A percentile compares a stretch with the other conserved stretches of the same genome.
Evolutionary conservation across 2,888 invertebrate genomes (phyloP).

Genomic region (Chaetogeoica ovagalla): DNA sequence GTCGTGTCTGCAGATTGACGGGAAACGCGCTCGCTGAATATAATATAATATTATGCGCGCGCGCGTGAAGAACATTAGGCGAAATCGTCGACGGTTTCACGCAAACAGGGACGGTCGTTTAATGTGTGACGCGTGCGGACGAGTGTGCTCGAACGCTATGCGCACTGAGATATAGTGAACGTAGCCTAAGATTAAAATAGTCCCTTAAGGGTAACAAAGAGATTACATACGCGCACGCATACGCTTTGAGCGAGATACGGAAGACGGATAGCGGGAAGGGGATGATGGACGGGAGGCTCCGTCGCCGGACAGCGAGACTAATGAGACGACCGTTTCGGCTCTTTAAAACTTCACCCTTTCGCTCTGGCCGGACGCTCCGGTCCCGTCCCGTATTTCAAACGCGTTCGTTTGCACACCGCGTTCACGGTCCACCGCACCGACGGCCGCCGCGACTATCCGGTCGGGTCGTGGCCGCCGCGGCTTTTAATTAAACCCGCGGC

Average conservation of each 20-base stretch:
- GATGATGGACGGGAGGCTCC: constrained; percentile 30
- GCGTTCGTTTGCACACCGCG: not conserved
- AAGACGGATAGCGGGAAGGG: not conserved
- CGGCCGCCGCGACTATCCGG: not conserved
- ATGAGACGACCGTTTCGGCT: constrained; percentile 53
- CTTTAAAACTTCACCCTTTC: constrained; percentile 50
- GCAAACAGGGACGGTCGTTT: no score
- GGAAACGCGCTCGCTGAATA: no score
- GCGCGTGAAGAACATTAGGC: no score
- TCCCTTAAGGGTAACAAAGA: constrained; percentile 34
- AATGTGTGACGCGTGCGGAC: no score
- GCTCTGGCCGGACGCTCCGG: constrained; percentile 25
- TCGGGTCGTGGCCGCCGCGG: not conserved
- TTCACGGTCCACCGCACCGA: no score
- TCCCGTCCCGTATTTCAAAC: constrained; percentile 15
- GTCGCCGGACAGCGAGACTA: constrained; percentile 54
- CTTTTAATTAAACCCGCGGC: constrained; percentile 44
- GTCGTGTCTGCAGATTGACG: no score
- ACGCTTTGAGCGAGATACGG: no score
- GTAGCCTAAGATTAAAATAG: constrained; percentile 24
- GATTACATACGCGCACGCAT: not conserved
- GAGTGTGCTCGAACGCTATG: no score
- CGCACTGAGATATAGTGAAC: no score
- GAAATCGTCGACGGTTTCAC: no score
- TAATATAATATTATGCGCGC: no score